A percentile compares a stretch with the other conserved stretches of the same genome.
Evolutionary conservation across 2,113 vertebrate genomes (phyloP).

Genomic region (Corythaeola cristata): DNA sequence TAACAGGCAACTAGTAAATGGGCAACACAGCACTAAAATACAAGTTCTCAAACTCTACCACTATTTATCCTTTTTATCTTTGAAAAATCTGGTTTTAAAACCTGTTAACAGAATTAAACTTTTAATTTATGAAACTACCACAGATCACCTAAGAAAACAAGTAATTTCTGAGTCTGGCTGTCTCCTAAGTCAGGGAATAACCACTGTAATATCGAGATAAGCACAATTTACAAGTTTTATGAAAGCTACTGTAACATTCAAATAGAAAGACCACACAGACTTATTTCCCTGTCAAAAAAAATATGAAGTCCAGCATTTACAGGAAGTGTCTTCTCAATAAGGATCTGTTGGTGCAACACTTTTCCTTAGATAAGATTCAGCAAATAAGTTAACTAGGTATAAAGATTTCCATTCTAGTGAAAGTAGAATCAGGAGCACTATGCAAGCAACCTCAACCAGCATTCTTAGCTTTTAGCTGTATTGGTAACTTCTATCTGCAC

Average conservation of each 20-base stretch:
- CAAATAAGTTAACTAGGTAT: background rate
- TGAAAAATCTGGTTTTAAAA: background rate
- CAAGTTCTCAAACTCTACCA: background rate
- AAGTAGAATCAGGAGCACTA: background rate
- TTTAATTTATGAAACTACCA: background rate
- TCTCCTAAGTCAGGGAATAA: background rate
- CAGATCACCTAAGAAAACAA: background rate
- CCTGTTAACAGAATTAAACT: background rate
- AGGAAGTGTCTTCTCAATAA: background rate
- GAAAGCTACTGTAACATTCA: background rate
- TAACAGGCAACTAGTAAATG: rapidly evolving
- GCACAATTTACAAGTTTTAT: background rate
- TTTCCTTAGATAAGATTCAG: background rate
- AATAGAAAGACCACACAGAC: background rate
- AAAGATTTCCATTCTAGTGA: background rate
- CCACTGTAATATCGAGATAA: background rate
- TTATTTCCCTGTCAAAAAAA: background rate
- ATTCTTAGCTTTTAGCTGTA: background rate
- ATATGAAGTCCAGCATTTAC: background rate
- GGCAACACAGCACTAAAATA: background rate
- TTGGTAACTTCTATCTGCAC: background rate
- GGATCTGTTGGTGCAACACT: background rate
- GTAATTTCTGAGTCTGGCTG: background rate
- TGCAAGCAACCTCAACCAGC: background rate
- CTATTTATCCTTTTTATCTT: background rate